phyloP scores from a whole-genome alignment of 2,888 invertebrate species.

The Agrotis segetum region DNA sequence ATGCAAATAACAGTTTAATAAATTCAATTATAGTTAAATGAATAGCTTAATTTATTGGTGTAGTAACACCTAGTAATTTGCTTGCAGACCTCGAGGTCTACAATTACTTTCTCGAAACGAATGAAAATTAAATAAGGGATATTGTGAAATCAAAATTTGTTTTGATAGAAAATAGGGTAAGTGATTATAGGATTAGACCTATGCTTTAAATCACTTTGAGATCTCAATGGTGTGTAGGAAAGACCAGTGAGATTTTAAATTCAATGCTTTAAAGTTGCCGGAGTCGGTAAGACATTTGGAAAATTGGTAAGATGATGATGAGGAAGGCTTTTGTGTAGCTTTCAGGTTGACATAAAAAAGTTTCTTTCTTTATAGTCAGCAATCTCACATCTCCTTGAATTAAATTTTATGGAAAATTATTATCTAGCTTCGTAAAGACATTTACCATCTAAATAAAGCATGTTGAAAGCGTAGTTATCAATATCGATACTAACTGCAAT shows the following conservation, averaged over 20 bases:
- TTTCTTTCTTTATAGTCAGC: too few relatives aligned
- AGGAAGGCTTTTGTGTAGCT: too few relatives aligned
- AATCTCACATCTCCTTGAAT: too few relatives aligned
- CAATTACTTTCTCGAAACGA: neutral
- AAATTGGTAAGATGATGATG: too few relatives aligned
- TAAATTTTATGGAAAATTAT: neutral
- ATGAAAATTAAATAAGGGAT: neutral
- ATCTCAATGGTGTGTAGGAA: neutral
- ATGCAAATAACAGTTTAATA: neutral
- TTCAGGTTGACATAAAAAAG: too few relatives aligned
- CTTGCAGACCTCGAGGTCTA: neutral
- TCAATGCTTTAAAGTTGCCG: too few relatives aligned
- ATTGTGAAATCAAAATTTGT: neutral
- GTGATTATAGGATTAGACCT: neutral
- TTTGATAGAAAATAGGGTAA: neutral
- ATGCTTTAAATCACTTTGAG: neutral
- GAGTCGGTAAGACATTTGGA: too few relatives aligned
- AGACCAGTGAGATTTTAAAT: neutral
- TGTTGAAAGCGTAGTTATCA: neutral
- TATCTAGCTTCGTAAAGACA: neutral
- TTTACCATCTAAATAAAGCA: neutral
- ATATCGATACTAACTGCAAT: neutral
- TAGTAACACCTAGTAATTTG: neutral
- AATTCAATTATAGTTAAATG: conserved; percentile 31
- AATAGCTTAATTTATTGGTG: neutral